These are phyloP conservation scores for Hoplodrina blanda DNA, from an alignment of 2,888 invertebrate species.

Conservation along the genomic window DNA sequence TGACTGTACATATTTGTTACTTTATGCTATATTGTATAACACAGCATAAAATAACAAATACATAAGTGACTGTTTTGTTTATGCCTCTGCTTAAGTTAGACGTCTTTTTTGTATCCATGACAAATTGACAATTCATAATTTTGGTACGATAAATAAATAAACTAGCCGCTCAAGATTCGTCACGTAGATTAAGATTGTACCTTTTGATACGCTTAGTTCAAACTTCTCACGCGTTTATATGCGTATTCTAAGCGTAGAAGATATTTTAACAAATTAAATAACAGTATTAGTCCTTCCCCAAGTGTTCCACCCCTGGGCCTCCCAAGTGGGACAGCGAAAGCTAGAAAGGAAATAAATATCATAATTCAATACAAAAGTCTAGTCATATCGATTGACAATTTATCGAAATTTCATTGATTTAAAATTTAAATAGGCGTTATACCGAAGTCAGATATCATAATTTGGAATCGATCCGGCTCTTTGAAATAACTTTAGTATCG, in stretches of 20 bases:
- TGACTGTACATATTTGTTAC: too few relatives aligned
- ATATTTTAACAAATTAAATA: too few relatives aligned
- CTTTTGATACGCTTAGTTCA: neutral
- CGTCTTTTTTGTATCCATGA: too few relatives aligned
- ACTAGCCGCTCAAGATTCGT: neutral
- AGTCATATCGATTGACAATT: slow-evolving; percentile 3
- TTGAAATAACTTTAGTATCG: slow-evolving; percentile 4
- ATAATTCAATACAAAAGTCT: neutral
- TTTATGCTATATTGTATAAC: too few relatives aligned
- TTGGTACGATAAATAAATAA: too few relatives aligned
- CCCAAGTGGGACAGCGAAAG: too few relatives aligned
- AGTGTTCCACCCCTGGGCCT: too few relatives aligned
- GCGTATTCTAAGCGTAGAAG: too few relatives aligned
- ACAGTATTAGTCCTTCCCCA: too few relatives aligned
- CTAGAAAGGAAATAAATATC: neutral
- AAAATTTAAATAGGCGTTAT: slow-evolving; percentile 1
- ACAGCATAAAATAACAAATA: neutral
- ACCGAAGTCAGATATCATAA: neutral
- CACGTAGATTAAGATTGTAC: neutral
- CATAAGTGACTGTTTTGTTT: neutral
- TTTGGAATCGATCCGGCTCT: slow-evolving; percentile 7
- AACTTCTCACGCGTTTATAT: neutral
- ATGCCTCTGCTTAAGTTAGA: neutral
- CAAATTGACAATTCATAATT: too few relatives aligned
- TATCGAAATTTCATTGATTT: neutral